Percentiles rank a stretch among this genome's conserved stretches.
These are phyloP conservation scores for Tipula vernalis DNA, from an alignment of 2,888 invertebrate genomes.

Conservation along the genomic window DNA sequence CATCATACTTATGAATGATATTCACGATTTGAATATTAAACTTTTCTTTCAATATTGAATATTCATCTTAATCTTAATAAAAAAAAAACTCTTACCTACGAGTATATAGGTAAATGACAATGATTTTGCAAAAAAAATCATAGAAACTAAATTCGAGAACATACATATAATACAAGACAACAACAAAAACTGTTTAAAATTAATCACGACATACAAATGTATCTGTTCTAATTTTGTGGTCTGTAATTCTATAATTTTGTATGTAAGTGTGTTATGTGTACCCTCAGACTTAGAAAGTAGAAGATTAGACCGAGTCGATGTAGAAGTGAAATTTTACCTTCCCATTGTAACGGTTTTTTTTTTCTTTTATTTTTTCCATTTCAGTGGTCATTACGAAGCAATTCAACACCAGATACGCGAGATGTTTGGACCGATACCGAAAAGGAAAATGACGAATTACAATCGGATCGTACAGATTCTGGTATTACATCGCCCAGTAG, in stretches of 20 bases:
- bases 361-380: constrained; percentile 17
- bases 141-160: background rate
- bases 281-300: background rate
- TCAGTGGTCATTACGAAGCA: constrained; percentile 29
- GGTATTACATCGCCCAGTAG: constrained; percentile 26
- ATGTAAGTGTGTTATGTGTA: background rate
- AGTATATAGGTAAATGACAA: background rate
- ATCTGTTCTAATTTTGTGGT: background rate
- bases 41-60: background rate
- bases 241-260: background rate
- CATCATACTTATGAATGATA: background rate
- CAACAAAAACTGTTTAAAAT: background rate
- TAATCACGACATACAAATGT: background rate
- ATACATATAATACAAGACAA: background rate
- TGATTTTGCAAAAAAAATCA: background rate
- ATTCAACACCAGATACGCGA: constrained; percentile 23
- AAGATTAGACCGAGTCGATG: background rate
- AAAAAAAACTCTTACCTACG: background rate
- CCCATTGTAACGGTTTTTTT: background rate
- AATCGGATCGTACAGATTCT: constrained; percentile 23
- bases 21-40: background rate
- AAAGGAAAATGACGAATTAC: constrained; percentile 17
- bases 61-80: background rate
- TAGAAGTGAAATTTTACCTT: background rate
- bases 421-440: constrained; percentile 26